A percentile compares a stretch with the other conserved stretches of the same genome.
phyloP scores from a whole-genome alignment of 2,797 vertebrate species.

The Falco biarmicus region DNA sequence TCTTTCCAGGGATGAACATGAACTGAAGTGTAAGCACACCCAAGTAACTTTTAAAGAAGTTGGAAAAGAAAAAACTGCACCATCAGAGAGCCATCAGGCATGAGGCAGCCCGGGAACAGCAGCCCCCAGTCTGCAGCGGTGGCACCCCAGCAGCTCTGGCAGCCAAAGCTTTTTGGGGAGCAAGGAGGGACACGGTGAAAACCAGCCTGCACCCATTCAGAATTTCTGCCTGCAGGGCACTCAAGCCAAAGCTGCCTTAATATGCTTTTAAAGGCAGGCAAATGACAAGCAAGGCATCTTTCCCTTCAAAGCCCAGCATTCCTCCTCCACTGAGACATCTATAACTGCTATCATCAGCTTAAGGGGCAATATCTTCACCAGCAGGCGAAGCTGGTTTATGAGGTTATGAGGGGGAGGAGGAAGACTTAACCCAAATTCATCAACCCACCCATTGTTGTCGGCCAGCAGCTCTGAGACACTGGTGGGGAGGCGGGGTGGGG shows the following conservation, averaged over 20 bases:
- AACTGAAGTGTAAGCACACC: background rate
- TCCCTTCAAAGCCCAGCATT: background rate
- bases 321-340: background rate
- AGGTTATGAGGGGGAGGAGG: background rate
- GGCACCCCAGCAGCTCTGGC: background rate
- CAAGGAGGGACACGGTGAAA: background rate
- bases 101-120: background rate
- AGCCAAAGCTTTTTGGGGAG: background rate
- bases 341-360: background rate
- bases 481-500: accelerated
- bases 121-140: background rate
- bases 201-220: background rate
- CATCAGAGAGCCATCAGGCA: background rate
- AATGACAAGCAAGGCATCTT: background rate
- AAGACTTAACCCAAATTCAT: slow-evolving; percentile 13
- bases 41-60: background rate
- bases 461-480: background rate
- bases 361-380: background rate
- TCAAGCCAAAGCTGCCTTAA: background rate
- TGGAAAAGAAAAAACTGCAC: background rate
- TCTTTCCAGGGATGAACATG: background rate
- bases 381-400: slow-evolving; percentile 2
- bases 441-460: background rate
- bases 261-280: background rate
- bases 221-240: slow-evolving; percentile 6